Percentiles rank a stretch among this genome's conserved stretches.
Conservation (phyloP, 2,888 invertebrate genomes). For the Pristionchus fissidentatus region DNA sequence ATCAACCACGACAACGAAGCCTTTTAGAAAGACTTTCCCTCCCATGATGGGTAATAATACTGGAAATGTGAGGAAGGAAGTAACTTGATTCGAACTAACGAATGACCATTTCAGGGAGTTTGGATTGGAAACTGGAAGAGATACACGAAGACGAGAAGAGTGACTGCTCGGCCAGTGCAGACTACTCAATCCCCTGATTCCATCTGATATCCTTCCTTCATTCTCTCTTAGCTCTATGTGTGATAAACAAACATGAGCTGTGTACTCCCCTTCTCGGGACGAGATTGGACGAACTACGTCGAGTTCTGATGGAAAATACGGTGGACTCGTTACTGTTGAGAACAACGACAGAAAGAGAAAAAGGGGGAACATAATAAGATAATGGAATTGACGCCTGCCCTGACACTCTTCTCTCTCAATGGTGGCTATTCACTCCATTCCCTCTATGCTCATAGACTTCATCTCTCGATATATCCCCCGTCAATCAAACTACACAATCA, state of each 20-base stretch:
- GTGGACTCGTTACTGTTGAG: too few relatives aligned
- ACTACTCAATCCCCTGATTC: background rate
- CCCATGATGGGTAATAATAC: background rate
- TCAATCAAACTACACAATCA: slow-evolving; percentile 4
- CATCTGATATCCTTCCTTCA: background rate
- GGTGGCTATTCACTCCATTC: background rate
- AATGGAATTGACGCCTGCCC: too few relatives aligned
- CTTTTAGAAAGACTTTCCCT: background rate
- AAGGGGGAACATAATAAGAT: too few relatives aligned
- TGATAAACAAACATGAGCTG: too few relatives aligned
- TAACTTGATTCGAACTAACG: background rate
- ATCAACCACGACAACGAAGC: background rate
- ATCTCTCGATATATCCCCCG: background rate
- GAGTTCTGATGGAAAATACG: background rate
- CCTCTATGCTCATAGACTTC: background rate
- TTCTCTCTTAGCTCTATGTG: background rate
- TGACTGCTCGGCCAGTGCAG: background rate
- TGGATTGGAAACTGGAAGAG: slow-evolving; percentile 36
- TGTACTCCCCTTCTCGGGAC: too few relatives aligned
- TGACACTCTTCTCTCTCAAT: too few relatives aligned
- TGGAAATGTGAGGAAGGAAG: background rate
- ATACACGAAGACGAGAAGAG: background rate
- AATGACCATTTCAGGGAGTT: background rate
- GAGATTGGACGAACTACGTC: background rate
- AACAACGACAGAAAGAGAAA: too few relatives aligned